phyloP scores from a whole-genome alignment of 1,140 invertebrate genomes.

The Thaumatotibia leucotreta region DNA sequence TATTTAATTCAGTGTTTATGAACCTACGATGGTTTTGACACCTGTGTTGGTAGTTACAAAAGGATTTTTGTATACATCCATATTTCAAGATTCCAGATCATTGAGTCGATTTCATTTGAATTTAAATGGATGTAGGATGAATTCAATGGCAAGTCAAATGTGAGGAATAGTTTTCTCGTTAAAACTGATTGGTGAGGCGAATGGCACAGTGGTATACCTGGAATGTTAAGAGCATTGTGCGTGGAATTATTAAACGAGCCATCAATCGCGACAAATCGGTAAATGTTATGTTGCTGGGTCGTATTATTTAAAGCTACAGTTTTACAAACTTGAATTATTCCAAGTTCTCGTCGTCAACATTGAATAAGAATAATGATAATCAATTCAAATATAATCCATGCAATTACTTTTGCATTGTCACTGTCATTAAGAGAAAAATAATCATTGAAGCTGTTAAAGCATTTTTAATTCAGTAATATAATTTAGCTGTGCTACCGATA shows the following conservation, averaged over 20 bases:
- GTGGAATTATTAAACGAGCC: neutral
- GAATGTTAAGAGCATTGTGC: neutral
- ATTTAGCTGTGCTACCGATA: too few relatives aligned
- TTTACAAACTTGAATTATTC: too few relatives aligned
- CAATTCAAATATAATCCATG: too few relatives aligned
- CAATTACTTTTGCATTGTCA: too few relatives aligned
- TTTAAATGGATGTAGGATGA: neutral
- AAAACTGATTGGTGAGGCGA: neutral
- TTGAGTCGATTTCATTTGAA: neutral
- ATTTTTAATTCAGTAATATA: too few relatives aligned
- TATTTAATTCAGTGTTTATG: neutral
- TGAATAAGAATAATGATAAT: too few relatives aligned
- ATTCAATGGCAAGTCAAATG: neutral
- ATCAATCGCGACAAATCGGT: conserved; percentile 1
- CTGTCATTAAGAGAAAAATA: too few relatives aligned
- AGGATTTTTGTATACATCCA: neutral
- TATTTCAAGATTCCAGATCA: neutral
- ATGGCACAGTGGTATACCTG: neutral
- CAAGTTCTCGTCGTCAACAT: too few relatives aligned
- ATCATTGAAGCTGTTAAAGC: too few relatives aligned
- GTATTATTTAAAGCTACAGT: neutral
- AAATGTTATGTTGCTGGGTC: neutral
- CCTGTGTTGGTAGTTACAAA: neutral
- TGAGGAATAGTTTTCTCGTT: neutral
- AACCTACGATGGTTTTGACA: neutral